Evolutionary conservation across 2,888 invertebrate species (phyloP).

Genomic region (Agrilus cyanescens): DNA sequence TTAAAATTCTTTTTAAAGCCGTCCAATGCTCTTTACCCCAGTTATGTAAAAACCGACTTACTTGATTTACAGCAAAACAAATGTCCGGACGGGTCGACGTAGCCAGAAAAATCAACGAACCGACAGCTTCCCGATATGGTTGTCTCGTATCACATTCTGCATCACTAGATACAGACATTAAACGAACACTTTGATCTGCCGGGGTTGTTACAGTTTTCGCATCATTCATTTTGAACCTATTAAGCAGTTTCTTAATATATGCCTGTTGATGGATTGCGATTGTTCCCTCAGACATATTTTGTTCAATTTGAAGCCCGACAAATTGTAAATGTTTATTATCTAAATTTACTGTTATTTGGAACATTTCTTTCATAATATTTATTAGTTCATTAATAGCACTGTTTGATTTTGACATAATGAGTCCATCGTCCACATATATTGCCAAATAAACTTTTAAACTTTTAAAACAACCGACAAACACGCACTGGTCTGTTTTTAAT

Average conservation of each 20-base stretch:
- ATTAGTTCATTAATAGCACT: too few species aligned
- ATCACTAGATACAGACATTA: not conserved
- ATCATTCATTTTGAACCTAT: not conserved
- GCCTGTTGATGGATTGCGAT: too few species aligned
- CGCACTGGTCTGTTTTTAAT: too few species aligned
- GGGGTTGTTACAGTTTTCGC: not conserved
- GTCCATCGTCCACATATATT: too few species aligned
- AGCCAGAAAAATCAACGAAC: not conserved
- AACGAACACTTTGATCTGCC: not conserved
- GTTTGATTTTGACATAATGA: too few species aligned
- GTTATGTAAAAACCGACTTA: not conserved
- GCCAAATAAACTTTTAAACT: too few species aligned
- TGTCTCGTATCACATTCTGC: not conserved
- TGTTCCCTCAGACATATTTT: too few species aligned
- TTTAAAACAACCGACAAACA: too few species aligned
- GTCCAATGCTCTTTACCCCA: not conserved
- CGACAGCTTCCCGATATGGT: slow-evolving; percentile 1
- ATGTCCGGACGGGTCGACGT: not conserved
- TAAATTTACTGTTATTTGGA: too few species aligned
- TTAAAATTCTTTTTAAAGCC: slow-evolving; percentile 3
- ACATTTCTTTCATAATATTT: too few species aligned
- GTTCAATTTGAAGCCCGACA: too few species aligned
- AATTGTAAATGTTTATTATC: too few species aligned
- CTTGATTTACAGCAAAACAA: not conserved
- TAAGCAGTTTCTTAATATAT: not conserved